phyloP scores from a whole-genome alignment of 2,888 invertebrate species.

The Netelia melanura region DNA sequence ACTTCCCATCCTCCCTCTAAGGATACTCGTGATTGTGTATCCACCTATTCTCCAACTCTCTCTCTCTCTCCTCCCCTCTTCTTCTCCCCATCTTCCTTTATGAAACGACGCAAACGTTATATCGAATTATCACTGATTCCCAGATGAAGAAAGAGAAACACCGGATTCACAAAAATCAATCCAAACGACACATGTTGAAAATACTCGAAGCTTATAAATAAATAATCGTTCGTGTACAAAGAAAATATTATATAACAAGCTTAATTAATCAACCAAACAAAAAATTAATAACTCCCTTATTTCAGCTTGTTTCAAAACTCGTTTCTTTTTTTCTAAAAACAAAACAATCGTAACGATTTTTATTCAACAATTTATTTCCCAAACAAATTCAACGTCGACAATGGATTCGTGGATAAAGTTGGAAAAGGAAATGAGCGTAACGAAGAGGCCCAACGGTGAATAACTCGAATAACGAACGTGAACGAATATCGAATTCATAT shows the following conservation, averaged over 20 bases:
- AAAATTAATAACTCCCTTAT: background rate
- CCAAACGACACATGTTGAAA: background rate
- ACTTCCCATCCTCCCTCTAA: conserved; percentile 61
- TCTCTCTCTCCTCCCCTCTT: background rate
- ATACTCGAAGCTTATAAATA: background rate
- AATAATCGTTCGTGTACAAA: background rate
- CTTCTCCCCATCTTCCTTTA: background rate
- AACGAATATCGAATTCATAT: conserved; percentile 14
- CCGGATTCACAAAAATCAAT: background rate
- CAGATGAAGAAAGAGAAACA: background rate
- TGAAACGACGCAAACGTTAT: conserved; percentile 8
- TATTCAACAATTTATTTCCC: background rate
- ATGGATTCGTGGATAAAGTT: background rate
- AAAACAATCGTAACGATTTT: background rate
- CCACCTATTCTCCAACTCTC: conserved; percentile 44
- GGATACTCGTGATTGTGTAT: conserved; percentile 64
- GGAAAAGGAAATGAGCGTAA: background rate
- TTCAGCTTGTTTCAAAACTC: background rate
- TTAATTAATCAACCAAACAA: background rate
- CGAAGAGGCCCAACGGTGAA: background rate
- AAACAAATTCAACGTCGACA: background rate
- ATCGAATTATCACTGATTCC: conserved; percentile 62
- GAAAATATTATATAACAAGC: background rate
- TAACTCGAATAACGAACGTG: background rate
- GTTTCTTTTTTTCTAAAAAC: background rate